These are phyloP conservation scores for Scelioninae gen. 1 DNA, from an alignment of 2,888 invertebrate species.

Conservation along the genomic window DNA sequence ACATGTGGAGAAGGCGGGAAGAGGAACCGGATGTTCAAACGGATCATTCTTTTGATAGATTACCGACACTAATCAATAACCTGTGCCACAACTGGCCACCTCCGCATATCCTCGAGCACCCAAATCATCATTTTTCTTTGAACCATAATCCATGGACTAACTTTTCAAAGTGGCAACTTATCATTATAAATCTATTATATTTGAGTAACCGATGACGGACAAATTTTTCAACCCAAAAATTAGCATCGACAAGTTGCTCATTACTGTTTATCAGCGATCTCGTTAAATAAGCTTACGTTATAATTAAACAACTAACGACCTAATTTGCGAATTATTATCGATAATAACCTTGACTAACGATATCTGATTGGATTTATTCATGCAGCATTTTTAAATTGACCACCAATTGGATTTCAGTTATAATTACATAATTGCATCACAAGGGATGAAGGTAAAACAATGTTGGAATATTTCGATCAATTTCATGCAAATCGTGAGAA, in stretches of 20 bases:
- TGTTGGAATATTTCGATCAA: too few relatives aligned
- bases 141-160: constrained; percentile 15
- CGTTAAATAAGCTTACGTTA: neutral
- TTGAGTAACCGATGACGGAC: constrained; percentile 24
- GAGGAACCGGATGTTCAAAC: constrained; percentile 71
- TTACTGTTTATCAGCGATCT: neutral
- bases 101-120: constrained; percentile 78
- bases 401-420: constrained; percentile 17
- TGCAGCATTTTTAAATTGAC: constrained; percentile 12
- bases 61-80: constrained; percentile 84
- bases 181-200: constrained; percentile 72
- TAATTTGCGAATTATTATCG: neutral
- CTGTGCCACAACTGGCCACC: constrained; percentile 78
- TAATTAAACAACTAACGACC: neutral
- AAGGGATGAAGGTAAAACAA: constrained; percentile 48
- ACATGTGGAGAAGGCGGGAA: constrained; percentile 71
- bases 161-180: constrained; percentile 55
- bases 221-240: constrained; percentile 33
- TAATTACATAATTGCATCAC: constrained; percentile 48
- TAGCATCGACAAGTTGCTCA: constrained; percentile 8
- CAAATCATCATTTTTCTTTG: constrained; percentile 81
- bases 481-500: too few relatives aligned
- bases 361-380: neutral
- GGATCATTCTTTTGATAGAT: constrained; percentile 81
- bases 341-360: neutral